Evolutionary conservation across 1,140 invertebrate species (phyloP).

Genomic region (Drosophila bifasciata): DNA sequence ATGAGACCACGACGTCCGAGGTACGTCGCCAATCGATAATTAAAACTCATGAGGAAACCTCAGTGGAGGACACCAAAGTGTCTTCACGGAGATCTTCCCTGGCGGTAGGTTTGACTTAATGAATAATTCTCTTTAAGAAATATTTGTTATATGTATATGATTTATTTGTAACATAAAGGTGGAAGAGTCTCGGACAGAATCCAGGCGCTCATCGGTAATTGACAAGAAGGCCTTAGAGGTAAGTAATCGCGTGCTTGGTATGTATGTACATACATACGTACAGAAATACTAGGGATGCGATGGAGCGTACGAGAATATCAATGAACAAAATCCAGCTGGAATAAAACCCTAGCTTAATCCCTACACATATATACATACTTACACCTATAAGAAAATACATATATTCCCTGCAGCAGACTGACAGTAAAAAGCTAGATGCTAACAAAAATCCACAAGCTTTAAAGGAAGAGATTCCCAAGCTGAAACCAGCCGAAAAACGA

Average conservation of each 20-base stretch:
- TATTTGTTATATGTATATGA: not conserved
- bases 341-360: not conserved
- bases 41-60: constrained; percentile 61
- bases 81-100: constrained; percentile 67
- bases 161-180: constrained; percentile 40
- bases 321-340: not conserved
- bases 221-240: constrained; percentile 87
- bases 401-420: constrained; percentile 50
- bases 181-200: constrained; percentile 87
- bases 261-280: not conserved
- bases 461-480: constrained; percentile 78
- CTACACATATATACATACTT: not conserved
- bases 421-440: constrained; percentile 62
- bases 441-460: constrained; percentile 66
- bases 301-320: not conserved
- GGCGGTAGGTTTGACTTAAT: constrained; percentile 54
- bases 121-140: not conserved
- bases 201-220: constrained; percentile 87
- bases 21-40: constrained; percentile 65
- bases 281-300: too few species aligned
- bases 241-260: constrained; percentile 43
- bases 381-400: constrained; percentile 22
- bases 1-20: constrained; percentile 55
- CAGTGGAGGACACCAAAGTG: constrained; percentile 82
- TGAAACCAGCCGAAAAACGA: constrained; percentile 66